phyloP scores from a whole-genome alignment of 2,888 invertebrate species.

The Stictocephala bisonia region DNA sequence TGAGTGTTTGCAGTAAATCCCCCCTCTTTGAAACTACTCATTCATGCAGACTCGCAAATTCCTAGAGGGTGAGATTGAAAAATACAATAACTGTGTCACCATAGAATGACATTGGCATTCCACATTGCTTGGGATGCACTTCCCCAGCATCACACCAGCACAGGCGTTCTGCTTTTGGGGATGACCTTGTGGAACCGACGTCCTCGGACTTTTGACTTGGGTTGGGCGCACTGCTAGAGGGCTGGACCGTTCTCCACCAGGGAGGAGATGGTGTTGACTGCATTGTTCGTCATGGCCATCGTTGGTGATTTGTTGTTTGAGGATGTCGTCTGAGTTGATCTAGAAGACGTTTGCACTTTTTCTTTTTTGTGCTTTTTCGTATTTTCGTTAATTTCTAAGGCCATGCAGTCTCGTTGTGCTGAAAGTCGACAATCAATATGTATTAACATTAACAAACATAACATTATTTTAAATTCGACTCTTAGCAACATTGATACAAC shows the following conservation, averaged over 20 bases:
- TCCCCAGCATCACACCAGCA: constrained; percentile 16
- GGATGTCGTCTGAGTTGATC: constrained; percentile 18
- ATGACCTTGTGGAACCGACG: constrained; percentile 6
- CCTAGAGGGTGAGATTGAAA: no score
- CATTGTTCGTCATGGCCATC: constrained; percentile 19
- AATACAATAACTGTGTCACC: no score
- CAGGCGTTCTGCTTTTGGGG: constrained; percentile 23
- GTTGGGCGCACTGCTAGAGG: background rate
- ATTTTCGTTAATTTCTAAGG: constrained; percentile 19
- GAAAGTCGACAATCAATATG: no score
- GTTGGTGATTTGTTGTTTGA: constrained; percentile 7
- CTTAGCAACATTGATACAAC: background rate
- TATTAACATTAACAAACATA: no score
- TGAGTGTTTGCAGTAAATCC: no score
- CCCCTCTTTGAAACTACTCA: no score
- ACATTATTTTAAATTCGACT: no score
- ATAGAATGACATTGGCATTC: no score
- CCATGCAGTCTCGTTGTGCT: constrained; percentile 31
- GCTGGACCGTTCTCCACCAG: constrained; percentile 21
- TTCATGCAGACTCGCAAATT: no score
- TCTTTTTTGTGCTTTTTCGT: constrained; percentile 18
- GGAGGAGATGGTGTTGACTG: constrained; percentile 29
- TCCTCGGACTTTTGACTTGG: constrained; percentile 2
- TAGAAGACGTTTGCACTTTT: constrained; percentile 13
- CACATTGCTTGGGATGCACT: no score